Percentiles rank a stretch among this genome's conserved stretches.
Conservation (phyloP, 2,797 vertebrate species). For the Squalus acanthias region DNA sequence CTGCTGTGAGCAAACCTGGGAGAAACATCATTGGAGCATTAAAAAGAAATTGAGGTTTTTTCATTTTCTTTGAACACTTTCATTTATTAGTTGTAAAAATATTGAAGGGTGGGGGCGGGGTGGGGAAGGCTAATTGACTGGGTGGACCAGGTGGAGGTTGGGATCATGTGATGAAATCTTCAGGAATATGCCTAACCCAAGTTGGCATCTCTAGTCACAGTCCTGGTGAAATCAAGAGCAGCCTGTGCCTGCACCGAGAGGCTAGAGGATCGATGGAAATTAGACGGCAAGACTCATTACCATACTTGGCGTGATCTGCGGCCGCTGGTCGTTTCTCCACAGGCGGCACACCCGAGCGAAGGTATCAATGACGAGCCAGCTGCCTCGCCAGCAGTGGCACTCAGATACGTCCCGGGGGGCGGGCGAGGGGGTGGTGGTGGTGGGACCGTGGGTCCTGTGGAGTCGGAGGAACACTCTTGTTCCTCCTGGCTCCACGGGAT, state of each 20-base stretch:
- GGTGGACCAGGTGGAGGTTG: not conserved
- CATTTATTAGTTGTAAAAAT: no score
- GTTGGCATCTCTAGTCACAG: not conserved
- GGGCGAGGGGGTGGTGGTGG: no score
- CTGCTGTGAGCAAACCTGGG: not conserved
- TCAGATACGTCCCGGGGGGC: no score
- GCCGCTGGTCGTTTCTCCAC: no score
- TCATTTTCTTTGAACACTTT: no score
- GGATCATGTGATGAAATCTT: not conserved
- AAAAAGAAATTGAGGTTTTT: not conserved
- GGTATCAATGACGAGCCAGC: no score
- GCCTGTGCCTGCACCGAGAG: not conserved
- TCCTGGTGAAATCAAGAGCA: not conserved
- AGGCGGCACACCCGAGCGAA: no score
- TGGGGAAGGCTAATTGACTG: not conserved
- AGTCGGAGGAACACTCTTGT: not conserved
- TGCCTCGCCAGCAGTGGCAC: no score
- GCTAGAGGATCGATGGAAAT: not conserved
- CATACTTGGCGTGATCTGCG: no score
- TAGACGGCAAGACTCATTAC: no score
- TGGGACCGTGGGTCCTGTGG: not conserved
- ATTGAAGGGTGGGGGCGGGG: no score
- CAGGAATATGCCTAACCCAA: not conserved
- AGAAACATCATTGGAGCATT: not conserved
- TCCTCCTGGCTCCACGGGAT: not conserved